Conservation (phyloP, 2,888 invertebrate species). For the Caenorhabditis virilis region DNA sequence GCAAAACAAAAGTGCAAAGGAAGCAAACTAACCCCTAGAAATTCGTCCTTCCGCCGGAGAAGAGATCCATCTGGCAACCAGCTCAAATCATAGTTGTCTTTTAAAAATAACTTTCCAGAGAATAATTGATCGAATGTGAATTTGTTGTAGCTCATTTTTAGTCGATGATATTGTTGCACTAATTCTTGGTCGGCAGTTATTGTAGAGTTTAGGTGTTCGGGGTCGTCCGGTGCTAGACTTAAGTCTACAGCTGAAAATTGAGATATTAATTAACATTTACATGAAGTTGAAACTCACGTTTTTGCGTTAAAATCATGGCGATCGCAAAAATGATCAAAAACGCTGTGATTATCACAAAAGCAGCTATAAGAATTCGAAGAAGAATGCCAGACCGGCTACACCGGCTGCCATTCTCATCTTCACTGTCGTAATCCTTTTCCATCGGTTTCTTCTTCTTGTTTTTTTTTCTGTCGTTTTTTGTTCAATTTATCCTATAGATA, state of each 20-base stretch:
- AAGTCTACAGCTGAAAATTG: slow-evolving; percentile 40
- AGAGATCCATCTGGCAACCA: slow-evolving; percentile 42
- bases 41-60: slow-evolving; percentile 32
- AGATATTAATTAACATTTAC: slow-evolving; percentile 1
- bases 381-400: slow-evolving; percentile 8
- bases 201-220: too few relatives aligned
- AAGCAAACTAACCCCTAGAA: slow-evolving; percentile 12
- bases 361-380: slow-evolving; percentile 11
- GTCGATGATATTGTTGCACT: slow-evolving; percentile 1
- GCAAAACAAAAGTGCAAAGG: too few relatives aligned
- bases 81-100: slow-evolving; percentile 21
- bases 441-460: too few relatives aligned
- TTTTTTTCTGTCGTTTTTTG: too few relatives aligned
- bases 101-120: slow-evolving; percentile 36
- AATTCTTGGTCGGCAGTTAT: neutral
- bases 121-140: slow-evolving; percentile 45
- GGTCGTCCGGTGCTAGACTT: neutral
- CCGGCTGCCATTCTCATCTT: slow-evolving; percentile 3
- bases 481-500: too few relatives aligned
- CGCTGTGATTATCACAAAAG: slow-evolving; percentile 29
- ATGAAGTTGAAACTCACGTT: slow-evolving; percentile 29
- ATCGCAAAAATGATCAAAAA: slow-evolving; percentile 33
- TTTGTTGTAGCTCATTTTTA: slow-evolving; percentile 11
- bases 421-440: slow-evolving; percentile 8
- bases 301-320: slow-evolving; percentile 37